Evolutionary conservation across 37 sponge, comb jelly and placozoan species (phyloP).

Genomic region (Chondrilla cf. caribensis): DNA sequence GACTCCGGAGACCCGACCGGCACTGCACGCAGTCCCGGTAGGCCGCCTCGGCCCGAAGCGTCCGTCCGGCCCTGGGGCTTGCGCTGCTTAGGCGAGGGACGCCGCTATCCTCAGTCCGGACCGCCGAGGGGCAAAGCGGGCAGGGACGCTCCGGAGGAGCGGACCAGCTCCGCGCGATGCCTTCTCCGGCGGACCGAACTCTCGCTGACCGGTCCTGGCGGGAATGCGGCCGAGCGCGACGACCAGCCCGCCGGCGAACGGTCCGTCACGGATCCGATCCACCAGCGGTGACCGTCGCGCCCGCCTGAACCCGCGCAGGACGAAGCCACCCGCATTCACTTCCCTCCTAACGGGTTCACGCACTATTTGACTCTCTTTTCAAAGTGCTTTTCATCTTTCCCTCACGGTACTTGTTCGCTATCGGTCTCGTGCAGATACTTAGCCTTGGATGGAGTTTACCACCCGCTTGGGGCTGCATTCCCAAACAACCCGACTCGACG

Average conservation of each 20-base stretch:
- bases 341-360: constrained; percentile 79
- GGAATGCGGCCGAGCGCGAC: neutral
- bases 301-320: neutral
- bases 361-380: constrained; percentile 78
- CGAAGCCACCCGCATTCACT: constrained; percentile 33
- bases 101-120: constrained; percentile 18
- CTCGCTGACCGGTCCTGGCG: neutral
- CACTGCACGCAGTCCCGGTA: constrained; percentile 23
- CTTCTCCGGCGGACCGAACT: neutral
- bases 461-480: constrained; percentile 83
- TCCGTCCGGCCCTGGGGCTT: constrained; percentile 29
- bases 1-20: neutral
- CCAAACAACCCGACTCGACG: constrained; percentile 85
- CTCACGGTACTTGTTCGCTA: constrained; percentile 73
- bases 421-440: constrained; percentile 62
- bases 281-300: neutral
- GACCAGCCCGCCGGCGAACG: constrained; percentile 15
- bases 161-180: neutral
- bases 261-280: constrained; percentile 47
- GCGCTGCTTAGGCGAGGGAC: constrained; percentile 11
- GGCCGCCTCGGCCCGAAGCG: constrained; percentile 1
- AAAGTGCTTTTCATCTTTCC: constrained; percentile 82
- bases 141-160: neutral
- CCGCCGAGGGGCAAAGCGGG: neutral
- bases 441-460: constrained; percentile 75